Conservation (phyloP, 2,797 vertebrate species). For the Tinamus major region DNA sequence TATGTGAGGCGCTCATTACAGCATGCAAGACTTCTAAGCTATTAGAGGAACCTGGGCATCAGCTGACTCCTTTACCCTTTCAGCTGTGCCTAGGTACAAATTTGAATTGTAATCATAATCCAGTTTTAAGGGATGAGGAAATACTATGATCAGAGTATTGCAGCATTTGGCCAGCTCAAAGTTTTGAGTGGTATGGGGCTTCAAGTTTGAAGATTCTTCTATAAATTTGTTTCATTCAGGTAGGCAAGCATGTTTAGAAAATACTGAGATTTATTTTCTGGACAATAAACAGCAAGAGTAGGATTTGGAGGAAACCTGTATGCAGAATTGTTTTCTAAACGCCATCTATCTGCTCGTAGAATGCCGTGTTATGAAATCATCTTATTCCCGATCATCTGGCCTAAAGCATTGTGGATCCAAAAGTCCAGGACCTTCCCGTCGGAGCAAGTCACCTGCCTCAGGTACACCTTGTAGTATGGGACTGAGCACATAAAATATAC, state of each 20-base stretch:
- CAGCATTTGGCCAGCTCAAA: background rate
- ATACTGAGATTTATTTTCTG: background rate
- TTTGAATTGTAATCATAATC: background rate
- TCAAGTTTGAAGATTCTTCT: background rate
- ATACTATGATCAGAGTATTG: background rate
- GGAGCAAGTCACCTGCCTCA: constrained; percentile 93
- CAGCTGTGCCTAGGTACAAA: background rate
- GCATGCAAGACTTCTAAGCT: background rate
- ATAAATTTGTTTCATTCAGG: background rate
- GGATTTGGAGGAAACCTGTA: background rate
- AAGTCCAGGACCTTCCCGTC: constrained; percentile 87
- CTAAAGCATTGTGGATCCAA: constrained; percentile 82
- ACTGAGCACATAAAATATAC: fast-evolving
- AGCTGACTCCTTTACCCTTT: background rate
- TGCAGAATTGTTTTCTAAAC: background rate
- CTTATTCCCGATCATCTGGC: constrained; percentile 84
- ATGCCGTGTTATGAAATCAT: constrained; percentile 91
- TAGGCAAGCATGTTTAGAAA: background rate
- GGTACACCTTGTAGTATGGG: constrained; percentile 76
- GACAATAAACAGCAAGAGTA: background rate
- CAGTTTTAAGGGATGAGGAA: background rate
- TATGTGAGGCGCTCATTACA: background rate
- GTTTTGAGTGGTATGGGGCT: background rate
- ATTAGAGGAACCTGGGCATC: background rate
- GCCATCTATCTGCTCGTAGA: constrained; percentile 79